Percentiles rank a stretch among this genome's conserved stretches.
Evolutionary conservation across 1,140 invertebrate genomes (phyloP).

Genomic region (Aethina tumida): DNA sequence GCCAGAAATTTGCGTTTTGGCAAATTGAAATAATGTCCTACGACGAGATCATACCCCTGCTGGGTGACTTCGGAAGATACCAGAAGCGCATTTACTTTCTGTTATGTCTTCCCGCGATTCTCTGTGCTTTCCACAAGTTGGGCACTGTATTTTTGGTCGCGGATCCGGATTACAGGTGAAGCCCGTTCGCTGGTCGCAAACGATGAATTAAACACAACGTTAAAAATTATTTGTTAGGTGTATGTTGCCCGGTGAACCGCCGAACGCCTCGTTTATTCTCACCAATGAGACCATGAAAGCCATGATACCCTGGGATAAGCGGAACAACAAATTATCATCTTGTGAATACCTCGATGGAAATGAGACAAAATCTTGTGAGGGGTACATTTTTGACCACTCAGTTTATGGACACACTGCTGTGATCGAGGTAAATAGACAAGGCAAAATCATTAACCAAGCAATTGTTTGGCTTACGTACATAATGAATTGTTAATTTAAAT

Average conservation of each 20-base stretch:
- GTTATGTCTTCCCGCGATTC: constrained; percentile 60
- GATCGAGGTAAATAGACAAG: constrained; percentile 45
- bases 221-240: constrained; percentile 43
- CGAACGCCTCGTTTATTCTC: constrained; percentile 42
- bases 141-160: constrained; percentile 62
- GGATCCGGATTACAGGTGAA: constrained; percentile 47
- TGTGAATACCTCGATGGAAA: constrained; percentile 37
- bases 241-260: constrained; percentile 45
- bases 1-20: no score
- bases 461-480: background rate
- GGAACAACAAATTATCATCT: constrained; percentile 37
- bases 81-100: constrained; percentile 61
- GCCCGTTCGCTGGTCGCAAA: constrained; percentile 3
- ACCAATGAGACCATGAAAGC: constrained; percentile 37
- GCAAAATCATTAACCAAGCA: background rate
- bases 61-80: constrained; percentile 61
- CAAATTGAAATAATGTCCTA: constrained; percentile 63
- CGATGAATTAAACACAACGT: no score
- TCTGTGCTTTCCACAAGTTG: constrained; percentile 66
- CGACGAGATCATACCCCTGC: constrained; percentile 54
- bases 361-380: constrained; percentile 36
- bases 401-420: constrained; percentile 51
- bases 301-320: constrained; percentile 44
- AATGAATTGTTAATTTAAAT: background rate
- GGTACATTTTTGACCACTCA: constrained; percentile 50